Base-by-base conservation (phyloP, 2,888 invertebrate species). In the Xestia rhomboidea region DNA sequence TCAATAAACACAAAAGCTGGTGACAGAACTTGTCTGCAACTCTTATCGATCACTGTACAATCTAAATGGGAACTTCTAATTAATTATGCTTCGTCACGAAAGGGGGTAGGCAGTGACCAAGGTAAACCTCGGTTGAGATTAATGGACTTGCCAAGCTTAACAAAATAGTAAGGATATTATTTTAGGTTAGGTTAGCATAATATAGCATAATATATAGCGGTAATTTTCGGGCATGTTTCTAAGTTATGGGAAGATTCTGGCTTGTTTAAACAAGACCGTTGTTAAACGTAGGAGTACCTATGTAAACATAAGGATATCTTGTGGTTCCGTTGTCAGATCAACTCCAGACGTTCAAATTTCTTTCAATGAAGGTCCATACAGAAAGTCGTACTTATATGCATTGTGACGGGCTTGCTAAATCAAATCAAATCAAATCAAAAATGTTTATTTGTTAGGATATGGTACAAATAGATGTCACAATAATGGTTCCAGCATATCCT, bases 81-180 rank as follows among this genome's bases (percentile, higher is more conserved):
- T 85, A 74, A 83, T 85, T 82, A 82, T 66, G 38, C 68, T 38
- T 66, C 21, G 68, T 74, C 83, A 83, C 83, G 83, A 77, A 70
- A 51, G 38, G 21, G 57, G 44, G 67, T 63, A 57, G 81, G 38
- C 67, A 76, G 71, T n/a, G 41, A 27, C 34, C 57, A 62, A 64
- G 57, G 81, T 76, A 66, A 73, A 71, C 70, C 71, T 67, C 27
- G 34, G 60, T 27, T 30, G 21, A 85, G 63, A 85, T 77, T 85
- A 73, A 83, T 85, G 64, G 41, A 34, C 49, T 34, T n/a, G 18
- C 73, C 5, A 21, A 38, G 44, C 38, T 68, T 21, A 62, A 66
- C 54, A 67, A 83, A 69, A 69, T 67, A 73, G 54, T 66, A 54
- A 69, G n/a, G 27, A 41, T 66, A 68, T 69, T 68, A 30, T 76